Percentiles rank a stretch among this genome's conserved stretches.
Conservation (phyloP, 2,113 vertebrate species). For the Lucifuga dentata region DNA sequence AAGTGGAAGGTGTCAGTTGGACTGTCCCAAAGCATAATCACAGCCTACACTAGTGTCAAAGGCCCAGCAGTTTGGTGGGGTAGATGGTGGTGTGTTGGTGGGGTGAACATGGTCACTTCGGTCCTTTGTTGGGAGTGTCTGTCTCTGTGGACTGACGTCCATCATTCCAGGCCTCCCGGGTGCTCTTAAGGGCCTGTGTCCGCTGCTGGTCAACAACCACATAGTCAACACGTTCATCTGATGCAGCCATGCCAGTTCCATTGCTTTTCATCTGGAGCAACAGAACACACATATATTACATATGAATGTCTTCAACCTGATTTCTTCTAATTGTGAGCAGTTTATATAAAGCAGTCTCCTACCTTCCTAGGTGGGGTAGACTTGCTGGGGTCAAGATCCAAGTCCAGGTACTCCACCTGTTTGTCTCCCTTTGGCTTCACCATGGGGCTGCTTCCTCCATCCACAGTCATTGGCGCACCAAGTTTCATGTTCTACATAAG, state of each 20-base stretch:
- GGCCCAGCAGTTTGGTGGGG: constrained; percentile 28
- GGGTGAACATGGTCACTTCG: constrained; percentile 85
- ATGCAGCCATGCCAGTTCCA: constrained; percentile 88
- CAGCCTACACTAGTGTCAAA: constrained; percentile 30
- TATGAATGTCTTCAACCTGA: neutral
- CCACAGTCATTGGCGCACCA: constrained; percentile 81
- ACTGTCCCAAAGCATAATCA: constrained; percentile 32
- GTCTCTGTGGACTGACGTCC: constrained; percentile 95
- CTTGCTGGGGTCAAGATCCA: constrained; percentile 94
- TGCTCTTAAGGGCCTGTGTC: constrained; percentile 95
- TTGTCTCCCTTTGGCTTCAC: constrained; percentile 97
- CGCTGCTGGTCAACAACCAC: constrained; percentile 98
- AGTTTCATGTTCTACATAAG: constrained; percentile 80
- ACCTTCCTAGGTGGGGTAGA: constrained; percentile 97
- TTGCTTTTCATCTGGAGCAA: constrained; percentile 90
- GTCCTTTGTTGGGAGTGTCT: constrained; percentile 88
- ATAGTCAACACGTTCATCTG: constrained; percentile 97
- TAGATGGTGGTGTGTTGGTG: constrained; percentile 30
- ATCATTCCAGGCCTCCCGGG: constrained; percentile 96
- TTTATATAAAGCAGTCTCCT: constrained; percentile 23
- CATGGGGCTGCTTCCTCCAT: constrained; percentile 93
- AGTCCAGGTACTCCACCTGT: constrained; percentile 97
- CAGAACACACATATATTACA: neutral
- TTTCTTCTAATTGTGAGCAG: neutral
- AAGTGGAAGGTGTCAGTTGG: constrained; percentile 39